Conservation (phyloP, 1,140 invertebrate species). For the Brachionus asplanchnoidis region DNA sequence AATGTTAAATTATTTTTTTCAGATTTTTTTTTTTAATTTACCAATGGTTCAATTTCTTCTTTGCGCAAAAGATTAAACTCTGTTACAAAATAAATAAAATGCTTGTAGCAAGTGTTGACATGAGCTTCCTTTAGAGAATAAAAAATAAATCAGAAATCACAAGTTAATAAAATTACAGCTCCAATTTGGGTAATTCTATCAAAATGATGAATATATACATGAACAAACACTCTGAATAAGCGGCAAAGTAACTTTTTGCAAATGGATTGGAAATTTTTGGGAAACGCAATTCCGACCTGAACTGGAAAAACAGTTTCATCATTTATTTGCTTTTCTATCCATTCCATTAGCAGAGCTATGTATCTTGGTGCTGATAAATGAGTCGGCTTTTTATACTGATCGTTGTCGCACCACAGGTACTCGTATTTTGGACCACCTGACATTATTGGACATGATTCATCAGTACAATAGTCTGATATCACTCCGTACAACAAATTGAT, state of each 20-base stretch:
- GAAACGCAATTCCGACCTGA: conserved; percentile 78
- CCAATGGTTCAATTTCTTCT: conserved; percentile 76
- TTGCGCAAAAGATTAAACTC: conserved; percentile 78
- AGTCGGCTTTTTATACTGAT: conserved; percentile 79
- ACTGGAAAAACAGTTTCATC: conserved; percentile 80
- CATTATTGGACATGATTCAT: conserved; percentile 82
- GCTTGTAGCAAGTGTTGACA: conserved; percentile 92
- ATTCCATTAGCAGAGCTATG: conserved; percentile 82
- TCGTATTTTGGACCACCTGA: conserved; percentile 66
- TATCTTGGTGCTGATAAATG: conserved; percentile 80
- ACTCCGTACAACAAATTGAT: conserved; percentile 85
- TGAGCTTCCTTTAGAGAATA: conserved; percentile 74
- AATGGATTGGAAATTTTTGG: conserved; percentile 71
- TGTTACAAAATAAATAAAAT: conserved; percentile 88
- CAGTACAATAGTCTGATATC: conserved; percentile 77
- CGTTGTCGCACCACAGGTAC: conserved; percentile 74
- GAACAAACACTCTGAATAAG: conserved; percentile 87
- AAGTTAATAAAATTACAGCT: conserved; percentile 64
- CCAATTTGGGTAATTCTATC: conserved; percentile 79
- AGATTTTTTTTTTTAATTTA: neutral
- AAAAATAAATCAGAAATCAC: neutral
- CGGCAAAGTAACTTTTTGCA: conserved; percentile 84
- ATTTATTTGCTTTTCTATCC: conserved; percentile 87
- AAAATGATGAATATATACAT: conserved; percentile 96
- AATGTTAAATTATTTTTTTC: no score